phyloP scores from a whole-genome alignment of 2,888 invertebrate species.

The Paralinhomoeus sp. region DNA sequence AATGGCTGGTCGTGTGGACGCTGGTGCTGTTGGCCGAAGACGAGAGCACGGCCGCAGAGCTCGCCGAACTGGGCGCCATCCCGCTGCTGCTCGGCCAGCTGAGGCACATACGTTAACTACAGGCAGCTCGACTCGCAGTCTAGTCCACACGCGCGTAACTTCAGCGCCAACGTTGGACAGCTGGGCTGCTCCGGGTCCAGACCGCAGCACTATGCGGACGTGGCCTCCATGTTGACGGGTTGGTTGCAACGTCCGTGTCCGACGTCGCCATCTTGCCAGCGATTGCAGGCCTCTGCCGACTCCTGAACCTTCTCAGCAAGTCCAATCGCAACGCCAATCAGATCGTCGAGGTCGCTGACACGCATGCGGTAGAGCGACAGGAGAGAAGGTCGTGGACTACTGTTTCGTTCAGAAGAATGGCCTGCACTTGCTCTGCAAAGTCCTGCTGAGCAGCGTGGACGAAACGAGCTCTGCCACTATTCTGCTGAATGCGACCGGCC shows the following conservation, averaged over 20 bases:
- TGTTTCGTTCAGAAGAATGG: slow-evolving; percentile 11
- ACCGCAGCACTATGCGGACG: slow-evolving; percentile 7
- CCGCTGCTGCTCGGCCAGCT: slow-evolving; percentile 27
- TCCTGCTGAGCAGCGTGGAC: too few relatives aligned
- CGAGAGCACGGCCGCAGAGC: slow-evolving; percentile 26
- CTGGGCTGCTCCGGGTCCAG: background rate
- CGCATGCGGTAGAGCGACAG: too few relatives aligned
- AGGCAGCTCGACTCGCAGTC: background rate
- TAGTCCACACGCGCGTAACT: too few relatives aligned
- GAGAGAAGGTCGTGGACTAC: too few relatives aligned
- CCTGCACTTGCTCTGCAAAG: slow-evolving; percentile 9
- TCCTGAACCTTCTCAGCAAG: too few relatives aligned
- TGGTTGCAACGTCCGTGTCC: background rate
- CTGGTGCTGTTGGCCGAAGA: slow-evolving; percentile 28
- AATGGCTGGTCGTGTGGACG: slow-evolving; percentile 31
- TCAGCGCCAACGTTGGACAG: background rate
- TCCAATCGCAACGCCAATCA: background rate
- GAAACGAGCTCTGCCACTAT: too few relatives aligned
- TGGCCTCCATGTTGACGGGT: slow-evolving; percentile 13
- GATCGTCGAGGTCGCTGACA: too few relatives aligned
- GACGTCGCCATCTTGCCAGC: background rate
- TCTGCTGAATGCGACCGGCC: too few relatives aligned
- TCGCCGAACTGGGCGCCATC: slow-evolving; percentile 29
- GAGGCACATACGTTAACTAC: slow-evolving; percentile 8
- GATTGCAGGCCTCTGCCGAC: background rate